These are phyloP conservation scores for Dendrophyllia cribrosa DNA, from an alignment of 64 coral and sea anemone genomes.

Conservation along the genomic window DNA sequence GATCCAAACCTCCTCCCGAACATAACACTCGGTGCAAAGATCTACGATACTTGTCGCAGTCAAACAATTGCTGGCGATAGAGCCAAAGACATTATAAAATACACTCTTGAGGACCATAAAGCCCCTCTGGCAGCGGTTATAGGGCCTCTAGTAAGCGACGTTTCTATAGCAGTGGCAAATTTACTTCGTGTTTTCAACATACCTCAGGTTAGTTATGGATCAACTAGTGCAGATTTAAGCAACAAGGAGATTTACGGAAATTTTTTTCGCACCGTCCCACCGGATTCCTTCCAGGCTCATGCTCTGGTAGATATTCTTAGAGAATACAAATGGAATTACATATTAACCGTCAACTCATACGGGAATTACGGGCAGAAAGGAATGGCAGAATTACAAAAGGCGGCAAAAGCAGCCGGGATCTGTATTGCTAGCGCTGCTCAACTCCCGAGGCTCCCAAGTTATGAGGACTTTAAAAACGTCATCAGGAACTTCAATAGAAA, in stretches of 20 bases:
- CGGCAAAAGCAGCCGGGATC: constrained; percentile 60
- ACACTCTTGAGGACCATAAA: constrained; percentile 50
- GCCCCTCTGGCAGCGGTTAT: constrained; percentile 73
- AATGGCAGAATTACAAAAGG: constrained; percentile 54
- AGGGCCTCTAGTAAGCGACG: constrained; percentile 82
- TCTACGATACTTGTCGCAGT: constrained; percentile 95
- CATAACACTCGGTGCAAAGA: constrained; percentile 78
- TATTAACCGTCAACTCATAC: constrained; percentile 78
- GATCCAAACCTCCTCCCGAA: constrained; percentile 74
- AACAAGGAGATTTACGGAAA: constrained; percentile 85
- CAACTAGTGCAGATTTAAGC: constrained; percentile 74
- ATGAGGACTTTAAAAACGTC: constrained; percentile 40
- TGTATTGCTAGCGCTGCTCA: constrained; percentile 64
- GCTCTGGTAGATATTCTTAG: constrained; percentile 83
- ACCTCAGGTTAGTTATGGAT: constrained; percentile 92
- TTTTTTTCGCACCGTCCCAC: constrained; percentile 93
- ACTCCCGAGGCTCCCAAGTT: constrained; percentile 60
- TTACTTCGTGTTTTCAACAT: constrained; percentile 91
- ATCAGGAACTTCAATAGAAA: background rate
- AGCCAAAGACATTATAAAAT: constrained; percentile 85
- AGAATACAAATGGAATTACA: constrained; percentile 86
- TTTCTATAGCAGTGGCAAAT: constrained; percentile 80
- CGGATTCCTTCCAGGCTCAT: constrained; percentile 81
- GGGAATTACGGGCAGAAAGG: constrained; percentile 93
- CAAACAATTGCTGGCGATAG: constrained; percentile 85